Conservation (phyloP, 2,113 vertebrate species). For the Tachycineta bicolor region DNA sequence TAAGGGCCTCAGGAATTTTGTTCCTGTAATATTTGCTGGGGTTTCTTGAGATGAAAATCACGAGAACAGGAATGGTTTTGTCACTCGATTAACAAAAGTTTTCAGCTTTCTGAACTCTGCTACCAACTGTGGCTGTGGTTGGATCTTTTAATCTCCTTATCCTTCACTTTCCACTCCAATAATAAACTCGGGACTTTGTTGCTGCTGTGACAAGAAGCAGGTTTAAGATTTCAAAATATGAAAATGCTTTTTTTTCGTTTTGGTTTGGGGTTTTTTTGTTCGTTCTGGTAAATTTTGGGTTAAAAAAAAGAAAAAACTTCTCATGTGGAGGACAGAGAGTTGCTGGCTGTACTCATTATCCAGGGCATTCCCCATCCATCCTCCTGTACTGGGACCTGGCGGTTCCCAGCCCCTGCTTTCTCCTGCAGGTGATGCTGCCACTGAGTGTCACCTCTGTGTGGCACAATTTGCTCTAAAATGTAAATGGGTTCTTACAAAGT, state of each 20-base stretch:
- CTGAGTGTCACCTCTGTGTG: rapidly evolving
- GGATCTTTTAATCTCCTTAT: not conserved
- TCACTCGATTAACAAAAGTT: not conserved
- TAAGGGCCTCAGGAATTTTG: not conserved
- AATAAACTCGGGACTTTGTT: rapidly evolving
- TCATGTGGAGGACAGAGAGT: not conserved
- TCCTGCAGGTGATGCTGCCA: not conserved
- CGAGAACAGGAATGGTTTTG: not conserved
- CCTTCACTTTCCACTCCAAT: not conserved
- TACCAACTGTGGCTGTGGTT: not conserved
- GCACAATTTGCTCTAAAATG: not conserved
- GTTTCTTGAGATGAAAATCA: not conserved
- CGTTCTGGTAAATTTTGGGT: not conserved
- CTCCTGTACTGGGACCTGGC: rapidly evolving
- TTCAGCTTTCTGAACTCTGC: not conserved
- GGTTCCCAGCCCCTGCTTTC: not conserved
- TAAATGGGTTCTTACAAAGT: not conserved
- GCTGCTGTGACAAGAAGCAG: not conserved
- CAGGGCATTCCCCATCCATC: not conserved
- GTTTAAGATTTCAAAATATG: not conserved
- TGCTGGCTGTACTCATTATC: not conserved
- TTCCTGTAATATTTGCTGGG: not conserved
- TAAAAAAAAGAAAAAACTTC: not conserved
- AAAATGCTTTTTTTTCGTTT: not conserved
- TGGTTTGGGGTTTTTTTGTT: not conserved